Evolutionary conservation across 2,888 invertebrate genomes (phyloP).

Genomic region (Fabriciana adippe): DNA sequence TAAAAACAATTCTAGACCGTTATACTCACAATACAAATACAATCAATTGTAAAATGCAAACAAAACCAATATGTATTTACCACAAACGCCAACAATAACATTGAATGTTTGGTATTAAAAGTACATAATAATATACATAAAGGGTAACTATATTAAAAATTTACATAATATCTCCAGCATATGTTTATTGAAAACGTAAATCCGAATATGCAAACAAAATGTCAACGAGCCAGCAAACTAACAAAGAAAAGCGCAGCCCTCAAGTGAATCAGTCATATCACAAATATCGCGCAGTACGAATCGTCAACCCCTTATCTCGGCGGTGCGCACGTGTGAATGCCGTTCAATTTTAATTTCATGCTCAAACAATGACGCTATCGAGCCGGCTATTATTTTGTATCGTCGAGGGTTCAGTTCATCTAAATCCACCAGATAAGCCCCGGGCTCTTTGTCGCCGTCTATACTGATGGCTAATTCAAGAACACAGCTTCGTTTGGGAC

Average conservation of each 20-base stretch:
- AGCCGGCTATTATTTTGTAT: conserved; percentile 79
- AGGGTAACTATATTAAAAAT: not conserved
- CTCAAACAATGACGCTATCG: conserved; percentile 82
- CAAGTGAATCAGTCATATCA: conserved; percentile 71
- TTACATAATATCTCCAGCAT: not conserved
- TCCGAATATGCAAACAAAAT: conserved; percentile 1
- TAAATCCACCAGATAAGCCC: conserved; percentile 78
- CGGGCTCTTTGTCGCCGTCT: conserved; percentile 73
- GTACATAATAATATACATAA: not conserved
- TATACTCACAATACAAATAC: too few species aligned
- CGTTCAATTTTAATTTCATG: conserved; percentile 83
- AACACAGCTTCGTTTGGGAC: conserved; percentile 43
- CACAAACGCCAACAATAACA: too few species aligned
- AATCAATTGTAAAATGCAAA: too few species aligned
- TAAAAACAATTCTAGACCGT: too few species aligned
- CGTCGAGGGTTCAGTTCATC: conserved; percentile 79
- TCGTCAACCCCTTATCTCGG: conserved; percentile 74
- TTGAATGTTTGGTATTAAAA: too few species aligned
- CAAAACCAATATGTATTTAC: too few species aligned
- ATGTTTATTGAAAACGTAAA: conserved; percentile 8
- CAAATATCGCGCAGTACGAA: conserved; percentile 58
- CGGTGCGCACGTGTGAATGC: conserved; percentile 80
- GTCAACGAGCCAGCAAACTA: not conserved
- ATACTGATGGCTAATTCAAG: conserved; percentile 74
- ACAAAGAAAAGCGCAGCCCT: conserved; percentile 74